These are phyloP conservation scores for Eristalis arbustorum DNA, from an alignment of 2,888 invertebrate species.

Conservation along the genomic window DNA sequence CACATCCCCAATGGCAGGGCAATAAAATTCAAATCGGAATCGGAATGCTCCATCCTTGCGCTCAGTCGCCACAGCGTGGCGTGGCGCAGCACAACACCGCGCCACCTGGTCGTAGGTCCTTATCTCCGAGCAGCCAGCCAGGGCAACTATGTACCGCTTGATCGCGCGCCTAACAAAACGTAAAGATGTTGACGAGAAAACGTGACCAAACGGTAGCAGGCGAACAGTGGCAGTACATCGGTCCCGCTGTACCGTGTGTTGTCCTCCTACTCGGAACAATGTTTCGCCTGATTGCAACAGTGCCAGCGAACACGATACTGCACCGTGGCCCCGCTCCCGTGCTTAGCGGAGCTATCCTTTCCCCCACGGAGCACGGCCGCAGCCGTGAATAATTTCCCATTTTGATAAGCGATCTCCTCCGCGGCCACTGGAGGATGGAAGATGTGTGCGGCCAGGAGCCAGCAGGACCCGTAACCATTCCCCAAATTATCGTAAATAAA, in stretches of 20 bases:
- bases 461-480: conserved; percentile 57
- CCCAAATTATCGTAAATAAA: conserved; percentile 70
- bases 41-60: conserved; percentile 47
- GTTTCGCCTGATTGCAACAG: conserved; percentile 67
- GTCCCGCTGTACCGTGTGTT: conserved; percentile 47
- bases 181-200: conserved; percentile 69
- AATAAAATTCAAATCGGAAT: conserved; percentile 68
- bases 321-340: neutral
- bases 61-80: neutral
- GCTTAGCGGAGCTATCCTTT: neutral
- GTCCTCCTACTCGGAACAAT: conserved; percentile 63
- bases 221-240: conserved; percentile 67
- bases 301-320: conserved; percentile 45
- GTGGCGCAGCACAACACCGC: neutral
- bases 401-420: conserved; percentile 63
- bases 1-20: conserved; percentile 19
- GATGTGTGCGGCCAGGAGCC: neutral
- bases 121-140: conserved; percentile 31
- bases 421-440: conserved; percentile 5
- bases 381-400: conserved; percentile 69
- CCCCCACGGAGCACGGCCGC: conserved; percentile 28
- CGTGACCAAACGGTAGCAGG: conserved; percentile 70
- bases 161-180: conserved; percentile 69
- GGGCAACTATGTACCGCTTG: conserved; percentile 57
- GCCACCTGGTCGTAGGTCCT: conserved; percentile 66